These are phyloP conservation scores for Oeneis ivallda DNA, from an alignment of 2,888 invertebrate species.

Conservation along the genomic window DNA sequence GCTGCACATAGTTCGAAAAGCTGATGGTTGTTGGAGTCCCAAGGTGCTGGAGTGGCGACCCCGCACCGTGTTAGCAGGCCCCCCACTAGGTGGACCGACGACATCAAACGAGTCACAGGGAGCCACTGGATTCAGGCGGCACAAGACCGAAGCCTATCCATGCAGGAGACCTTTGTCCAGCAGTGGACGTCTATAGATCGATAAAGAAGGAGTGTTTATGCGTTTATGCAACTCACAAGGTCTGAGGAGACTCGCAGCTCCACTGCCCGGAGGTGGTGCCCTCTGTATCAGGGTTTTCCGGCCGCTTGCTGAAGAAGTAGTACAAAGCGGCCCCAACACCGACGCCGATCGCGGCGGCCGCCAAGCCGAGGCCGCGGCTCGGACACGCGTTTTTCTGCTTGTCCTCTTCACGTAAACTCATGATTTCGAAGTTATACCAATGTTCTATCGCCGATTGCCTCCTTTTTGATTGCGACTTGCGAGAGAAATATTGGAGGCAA, in stretches of 20 bases:
- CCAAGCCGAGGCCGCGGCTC: constrained; percentile 66
- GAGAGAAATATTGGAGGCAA: neutral
- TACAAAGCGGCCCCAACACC: constrained; percentile 73
- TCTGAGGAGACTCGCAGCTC: constrained; percentile 49
- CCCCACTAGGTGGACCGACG: too few species aligned
- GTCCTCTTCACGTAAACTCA: constrained; percentile 70
- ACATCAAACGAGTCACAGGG: too few species aligned
- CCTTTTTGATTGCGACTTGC: neutral
- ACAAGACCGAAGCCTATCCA: too few species aligned
- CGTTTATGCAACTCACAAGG: constrained; percentile 40
- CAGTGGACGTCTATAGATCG: too few species aligned
- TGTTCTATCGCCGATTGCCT: neutral
- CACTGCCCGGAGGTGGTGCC: constrained; percentile 62
- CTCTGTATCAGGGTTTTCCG: constrained; percentile 56
- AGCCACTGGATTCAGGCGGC: too few species aligned
- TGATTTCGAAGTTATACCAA: constrained; percentile 38
- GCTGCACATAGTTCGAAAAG: too few species aligned
- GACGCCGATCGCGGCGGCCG: constrained; percentile 70
- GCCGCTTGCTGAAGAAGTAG: constrained; percentile 67
- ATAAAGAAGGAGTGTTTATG: too few species aligned
- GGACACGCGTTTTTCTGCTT: constrained; percentile 58
- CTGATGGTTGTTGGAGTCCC: too few species aligned
- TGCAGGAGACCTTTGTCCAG: too few species aligned
- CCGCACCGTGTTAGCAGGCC: too few species aligned
- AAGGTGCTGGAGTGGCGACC: too few species aligned